These are phyloP conservation scores for Todus mexicanus DNA, from an alignment of 2,797 vertebrate species.

Conservation along the genomic window DNA sequence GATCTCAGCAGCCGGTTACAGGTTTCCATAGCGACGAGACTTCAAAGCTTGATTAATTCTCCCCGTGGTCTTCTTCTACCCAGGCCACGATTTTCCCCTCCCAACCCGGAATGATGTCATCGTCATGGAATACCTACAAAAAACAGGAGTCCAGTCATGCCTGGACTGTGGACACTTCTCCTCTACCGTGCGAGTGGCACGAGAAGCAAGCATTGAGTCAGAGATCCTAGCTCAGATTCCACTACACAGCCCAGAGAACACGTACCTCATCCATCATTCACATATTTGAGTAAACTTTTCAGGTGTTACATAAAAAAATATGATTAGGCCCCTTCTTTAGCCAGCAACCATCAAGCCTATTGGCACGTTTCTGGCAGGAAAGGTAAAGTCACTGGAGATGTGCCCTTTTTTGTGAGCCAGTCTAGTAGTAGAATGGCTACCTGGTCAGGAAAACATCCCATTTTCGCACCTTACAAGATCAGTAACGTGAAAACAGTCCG, in stretches of 20 bases:
- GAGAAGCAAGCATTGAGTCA: background rate
- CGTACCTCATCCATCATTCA: background rate
- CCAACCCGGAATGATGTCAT: conserved; percentile 95
- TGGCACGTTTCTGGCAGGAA: background rate
- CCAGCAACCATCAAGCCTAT: background rate
- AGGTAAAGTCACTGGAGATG: background rate
- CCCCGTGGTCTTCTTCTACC: conserved; percentile 96
- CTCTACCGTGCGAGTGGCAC: background rate
- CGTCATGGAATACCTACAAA: conserved; percentile 92
- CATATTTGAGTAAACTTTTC: background rate
- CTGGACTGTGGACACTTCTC: background rate
- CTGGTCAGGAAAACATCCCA: background rate
- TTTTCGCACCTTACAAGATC: background rate
- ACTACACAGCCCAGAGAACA: background rate
- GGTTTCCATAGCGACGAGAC: conserved; percentile 13
- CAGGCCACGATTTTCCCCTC: conserved; percentile 99
- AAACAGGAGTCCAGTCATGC: background rate
- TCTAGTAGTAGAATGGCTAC: too few species aligned
- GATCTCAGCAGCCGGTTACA: conserved; percentile 48
- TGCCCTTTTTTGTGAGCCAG: background rate
- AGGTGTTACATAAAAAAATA: background rate
- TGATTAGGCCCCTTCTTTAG: background rate
- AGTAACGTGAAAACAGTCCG: background rate
- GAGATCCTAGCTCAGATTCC: background rate
- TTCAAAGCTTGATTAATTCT: conserved; percentile 78